Evolutionary conservation across 2,113 vertebrate genomes (phyloP).

Genomic region (Hiodon tergisus): DNA sequence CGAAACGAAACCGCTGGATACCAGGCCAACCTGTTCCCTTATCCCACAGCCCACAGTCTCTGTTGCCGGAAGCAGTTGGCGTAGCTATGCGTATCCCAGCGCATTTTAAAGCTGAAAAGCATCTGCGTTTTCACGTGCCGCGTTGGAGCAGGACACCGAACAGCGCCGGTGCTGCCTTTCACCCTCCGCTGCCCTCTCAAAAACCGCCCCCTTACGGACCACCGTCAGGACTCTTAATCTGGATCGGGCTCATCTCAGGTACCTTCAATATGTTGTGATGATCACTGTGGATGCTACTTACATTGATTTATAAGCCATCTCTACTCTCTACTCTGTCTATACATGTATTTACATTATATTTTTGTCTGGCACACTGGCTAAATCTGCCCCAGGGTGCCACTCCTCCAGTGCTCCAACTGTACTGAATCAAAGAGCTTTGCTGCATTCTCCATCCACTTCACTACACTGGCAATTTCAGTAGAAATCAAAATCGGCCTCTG

Average conservation of each 20-base stretch:
- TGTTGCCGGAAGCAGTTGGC: no score
- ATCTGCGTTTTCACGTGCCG: no score
- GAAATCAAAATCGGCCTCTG: slow-evolving; percentile 13
- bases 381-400: background rate
- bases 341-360: slow-evolving; percentile 21
- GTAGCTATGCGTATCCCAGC: background rate
- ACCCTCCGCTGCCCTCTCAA: background rate
- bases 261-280: background rate
- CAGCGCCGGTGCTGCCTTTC: background rate
- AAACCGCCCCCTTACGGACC: background rate
- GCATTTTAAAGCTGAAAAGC: background rate
- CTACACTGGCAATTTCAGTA: slow-evolving; percentile 8
- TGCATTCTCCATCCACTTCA: background rate
- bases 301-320: slow-evolving; percentile 5
- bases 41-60: background rate
- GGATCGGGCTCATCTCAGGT: background rate
- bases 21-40: background rate
- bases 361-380: slow-evolving; percentile 4
- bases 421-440: background rate
- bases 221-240: background rate
- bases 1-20: no score
- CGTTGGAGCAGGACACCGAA: no score
- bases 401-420: background rate
- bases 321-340: slow-evolving; percentile 7
- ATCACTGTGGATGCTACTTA: slow-evolving; percentile 4